phyloP scores from a whole-genome alignment of 2,113 vertebrate genomes.

The Acrocephalus kingi region DNA sequence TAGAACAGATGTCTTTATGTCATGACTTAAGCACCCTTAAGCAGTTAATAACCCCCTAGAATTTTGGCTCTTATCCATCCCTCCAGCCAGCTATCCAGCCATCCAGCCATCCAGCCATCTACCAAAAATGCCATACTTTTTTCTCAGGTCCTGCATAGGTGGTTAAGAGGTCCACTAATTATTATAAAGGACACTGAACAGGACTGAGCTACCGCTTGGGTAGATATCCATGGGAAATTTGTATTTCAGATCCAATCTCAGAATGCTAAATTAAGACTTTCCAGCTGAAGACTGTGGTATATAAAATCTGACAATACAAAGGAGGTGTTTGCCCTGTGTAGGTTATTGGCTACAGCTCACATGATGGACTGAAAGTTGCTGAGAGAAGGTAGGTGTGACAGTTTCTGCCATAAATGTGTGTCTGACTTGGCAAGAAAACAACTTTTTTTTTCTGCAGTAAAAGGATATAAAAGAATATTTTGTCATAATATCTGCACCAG shows the following conservation, averaged over 20 bases:
- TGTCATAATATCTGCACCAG: constrained; percentile 39
- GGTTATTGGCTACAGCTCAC: constrained; percentile 31
- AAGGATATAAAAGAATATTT: constrained; percentile 42
- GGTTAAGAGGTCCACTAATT: not conserved
- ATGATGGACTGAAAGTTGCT: constrained; percentile 17
- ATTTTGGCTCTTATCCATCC: not conserved
- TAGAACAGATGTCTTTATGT: not conserved
- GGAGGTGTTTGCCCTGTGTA: constrained; percentile 47
- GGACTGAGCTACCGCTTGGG: not conserved
- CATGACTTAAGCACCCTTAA: not conserved
- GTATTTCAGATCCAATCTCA: not conserved
- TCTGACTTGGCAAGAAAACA: constrained; percentile 45
- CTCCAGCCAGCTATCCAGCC: not conserved
- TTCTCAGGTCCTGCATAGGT: not conserved
- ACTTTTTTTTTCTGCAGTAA: constrained; percentile 3
- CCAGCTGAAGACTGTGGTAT: not conserved
- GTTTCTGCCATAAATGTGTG: constrained; percentile 36
- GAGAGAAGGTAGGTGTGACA: constrained; percentile 42
- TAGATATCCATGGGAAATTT: not conserved
- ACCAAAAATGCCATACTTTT: not conserved
- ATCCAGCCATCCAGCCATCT: not conserved
- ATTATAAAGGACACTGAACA: not conserved
- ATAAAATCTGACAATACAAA: constrained; percentile 34
- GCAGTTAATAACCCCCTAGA: not conserved
- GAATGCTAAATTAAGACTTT: constrained; percentile 14